Base-by-base conservation (phyloP, 2,797 vertebrate species). In the Alcedo quadribrachys region DNA sequence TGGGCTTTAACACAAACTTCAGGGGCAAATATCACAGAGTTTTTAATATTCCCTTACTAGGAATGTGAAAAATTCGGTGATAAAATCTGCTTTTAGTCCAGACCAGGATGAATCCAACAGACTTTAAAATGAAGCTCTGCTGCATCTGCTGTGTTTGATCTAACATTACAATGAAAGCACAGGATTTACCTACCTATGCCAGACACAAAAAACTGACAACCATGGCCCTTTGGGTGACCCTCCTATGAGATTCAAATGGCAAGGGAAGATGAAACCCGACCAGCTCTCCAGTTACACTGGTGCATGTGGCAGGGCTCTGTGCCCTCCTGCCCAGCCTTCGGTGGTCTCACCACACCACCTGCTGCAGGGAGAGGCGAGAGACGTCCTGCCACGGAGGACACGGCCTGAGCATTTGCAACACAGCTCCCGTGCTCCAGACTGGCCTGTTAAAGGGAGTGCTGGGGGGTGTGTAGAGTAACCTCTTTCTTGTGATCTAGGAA, bases 181-280 rank as follows among this genome's bases (percentile, higher is more conserved):
- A 88, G 89, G 81, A 75, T 90, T 74, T 87, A 79, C 43, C 50
- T 79, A 42, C 32, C 66, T 87, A 53, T 48, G 25, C 82, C 61
- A 84, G 12, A 58, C 83, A 87, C 85, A 91, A 85, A 89, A 93
- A 75, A 57, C 33, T 2, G 1, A 50, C 13, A 8, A 37, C 1
- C 2, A 54, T 6, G 14, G 30, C 40, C 53, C 67, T 90, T 84
- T 62, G 42, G 51, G 68, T 92, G 88, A 96, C 90, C 91, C 61
- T 55, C 24, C 54, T 43, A 25, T 27, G 58, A 46, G 67, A 90
- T 84, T 94, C 92, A 86, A 79, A 84, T 32, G 60, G 45, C 62
- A 91, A 85, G 4, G 61, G 83, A 92, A 95, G 54, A 27, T 75
- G 58, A 95, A 89, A 78, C 51, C 5, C 21, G 1, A 2, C 54